Evolutionary conservation across 2,113 vertebrate species (phyloP), one percentile per base, ranked within the genome.

Genomic region (Passer montanus): DNA sequence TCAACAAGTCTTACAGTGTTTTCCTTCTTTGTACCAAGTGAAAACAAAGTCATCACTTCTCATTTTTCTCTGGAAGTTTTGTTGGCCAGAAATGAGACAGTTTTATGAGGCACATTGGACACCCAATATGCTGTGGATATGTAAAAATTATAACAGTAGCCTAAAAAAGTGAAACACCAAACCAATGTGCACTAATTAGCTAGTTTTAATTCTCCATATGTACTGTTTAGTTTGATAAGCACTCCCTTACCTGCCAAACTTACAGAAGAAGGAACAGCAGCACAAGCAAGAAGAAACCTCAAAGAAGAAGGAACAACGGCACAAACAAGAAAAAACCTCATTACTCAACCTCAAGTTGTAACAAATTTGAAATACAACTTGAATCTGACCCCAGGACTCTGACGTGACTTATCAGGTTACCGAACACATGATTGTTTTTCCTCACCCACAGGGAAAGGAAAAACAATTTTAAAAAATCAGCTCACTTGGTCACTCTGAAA

Each of bases 31-130:
- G 50, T 74, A 79, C 35, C 5, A 33, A 49, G 46, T 64, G 37
- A 89, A 95, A 94, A 75, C 26, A 94, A 80, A 87, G 43, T 87
- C 28, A 93, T 44, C 14, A 31, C 16, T 70, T 90, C 76, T 91
- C 21, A 56, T 74, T 94, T 96, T 90, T 77, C 55, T 77, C 30
- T 83, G 33, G 9, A 74, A 73, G 44, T 72, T 69, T 68, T 84
- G 47, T 69, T 92, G 43, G 28, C 35, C 37, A 83, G 58, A 90
- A 92, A 74, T 66, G 10, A 39, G 55, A 49, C 30, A 69, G 27
- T 82, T 86, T 89, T 69, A 67, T 3, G 13, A 77, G 31, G 15
- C 15, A 78, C 11, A 30, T 17, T 74, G 56, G 39, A 53, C n/a
- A 63, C 15, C 6, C 26, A 74, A 82, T 88, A 66, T 43, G 39